phyloP scores from a whole-genome alignment of 2,888 invertebrate genomes.

The Scelioninae gen. 1 region DNA sequence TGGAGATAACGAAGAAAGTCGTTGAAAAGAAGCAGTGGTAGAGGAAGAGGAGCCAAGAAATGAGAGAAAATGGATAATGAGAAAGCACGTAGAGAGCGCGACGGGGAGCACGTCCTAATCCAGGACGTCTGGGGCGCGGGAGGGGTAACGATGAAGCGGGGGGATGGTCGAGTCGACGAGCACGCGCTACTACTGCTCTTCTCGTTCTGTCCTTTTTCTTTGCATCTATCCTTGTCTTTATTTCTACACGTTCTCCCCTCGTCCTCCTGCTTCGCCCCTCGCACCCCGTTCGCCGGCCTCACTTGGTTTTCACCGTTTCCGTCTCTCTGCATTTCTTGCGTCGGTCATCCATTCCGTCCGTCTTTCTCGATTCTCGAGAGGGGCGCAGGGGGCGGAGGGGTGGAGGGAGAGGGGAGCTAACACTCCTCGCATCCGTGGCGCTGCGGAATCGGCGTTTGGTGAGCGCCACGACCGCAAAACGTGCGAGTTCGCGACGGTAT shows the following conservation, averaged over 20 bases:
- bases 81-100: constrained; percentile 16
- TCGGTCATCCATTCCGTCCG: constrained; percentile 16
- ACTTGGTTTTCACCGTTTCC: constrained; percentile 25
- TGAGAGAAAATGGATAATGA: constrained; percentile 18
- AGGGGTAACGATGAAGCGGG: constrained; percentile 4
- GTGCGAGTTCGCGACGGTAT: constrained; percentile 35
- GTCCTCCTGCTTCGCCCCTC: background rate
- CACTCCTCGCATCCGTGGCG: constrained; percentile 33
- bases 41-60: background rate
- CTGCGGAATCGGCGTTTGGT: constrained; percentile 21
- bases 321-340: constrained; percentile 6
- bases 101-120: constrained; percentile 11
- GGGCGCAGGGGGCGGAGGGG: background rate
- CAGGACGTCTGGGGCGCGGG: background rate
- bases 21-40: background rate
- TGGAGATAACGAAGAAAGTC: constrained; percentile 28
- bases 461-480: constrained; percentile 34
- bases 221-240: constrained; percentile 6
- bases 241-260: background rate
- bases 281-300: background rate
- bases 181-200: constrained; percentile 21
- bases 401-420: background rate
- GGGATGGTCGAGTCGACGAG: constrained; percentile 28
- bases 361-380: constrained; percentile 14
- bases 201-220: background rate